A percentile compares a stretch with the other conserved stretches of the same genome.
Conservation (phyloP, 2,113 vertebrate species). For the Xyrauchen texanus region DNA sequence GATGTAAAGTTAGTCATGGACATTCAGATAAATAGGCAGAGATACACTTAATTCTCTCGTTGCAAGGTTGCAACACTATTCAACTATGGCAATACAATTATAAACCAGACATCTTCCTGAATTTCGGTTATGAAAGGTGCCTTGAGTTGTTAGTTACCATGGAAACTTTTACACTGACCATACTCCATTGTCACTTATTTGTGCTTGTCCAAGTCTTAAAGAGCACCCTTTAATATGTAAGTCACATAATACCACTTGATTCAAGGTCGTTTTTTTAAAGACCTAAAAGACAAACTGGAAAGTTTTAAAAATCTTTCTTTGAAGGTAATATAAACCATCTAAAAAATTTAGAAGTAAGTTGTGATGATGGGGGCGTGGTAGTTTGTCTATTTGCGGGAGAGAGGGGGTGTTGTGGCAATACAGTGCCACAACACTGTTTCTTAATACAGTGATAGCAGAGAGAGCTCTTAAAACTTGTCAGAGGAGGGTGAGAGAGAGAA, state of each 20-base stretch:
- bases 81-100: constrained; percentile 44
- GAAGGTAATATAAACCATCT: not conserved
- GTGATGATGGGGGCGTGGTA: too few relatives aligned
- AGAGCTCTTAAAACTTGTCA: too few relatives aligned
- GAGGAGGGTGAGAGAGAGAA: too few relatives aligned
- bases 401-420: too few relatives aligned
- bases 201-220: constrained; percentile 60
- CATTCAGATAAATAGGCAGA: constrained; percentile 23
- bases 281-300: not conserved
- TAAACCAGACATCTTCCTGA: constrained; percentile 40
- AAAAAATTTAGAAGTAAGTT: not conserved
- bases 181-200: constrained; percentile 65
- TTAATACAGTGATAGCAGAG: too few relatives aligned
- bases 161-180: constrained; percentile 67
- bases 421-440: too few relatives aligned
- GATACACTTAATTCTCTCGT: constrained; percentile 19
- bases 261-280: constrained; percentile 51
- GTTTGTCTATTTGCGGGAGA: too few relatives aligned
- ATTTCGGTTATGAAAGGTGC: constrained; percentile 33
- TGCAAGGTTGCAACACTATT: constrained; percentile 41
- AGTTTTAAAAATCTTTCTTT: not conserved
- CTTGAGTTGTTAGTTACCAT: constrained; percentile 66
- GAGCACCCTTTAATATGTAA: constrained; percentile 44
- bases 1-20: constrained; percentile 25
- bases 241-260: constrained; percentile 52